Percentiles rank a stretch among this genome's conserved stretches.
Conservation (phyloP, 2,113 vertebrate genomes). For the Harpagus bidentatus region DNA sequence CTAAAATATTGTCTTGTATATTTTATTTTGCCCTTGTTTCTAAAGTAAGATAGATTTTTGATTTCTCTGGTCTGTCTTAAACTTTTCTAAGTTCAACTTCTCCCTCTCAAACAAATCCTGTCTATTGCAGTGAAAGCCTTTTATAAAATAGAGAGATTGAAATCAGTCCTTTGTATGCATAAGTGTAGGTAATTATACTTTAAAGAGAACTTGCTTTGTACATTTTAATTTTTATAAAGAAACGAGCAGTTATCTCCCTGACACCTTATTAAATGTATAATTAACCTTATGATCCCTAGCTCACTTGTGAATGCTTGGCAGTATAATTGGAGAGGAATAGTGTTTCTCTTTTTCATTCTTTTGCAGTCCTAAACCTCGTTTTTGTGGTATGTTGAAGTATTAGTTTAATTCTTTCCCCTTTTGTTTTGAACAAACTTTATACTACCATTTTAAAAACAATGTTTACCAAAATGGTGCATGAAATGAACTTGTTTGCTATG, state of each 20-base stretch:
- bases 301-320: slow-evolving; percentile 85
- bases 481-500: not conserved
- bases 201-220: slow-evolving; percentile 88
- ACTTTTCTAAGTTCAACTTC: slow-evolving; percentile 78
- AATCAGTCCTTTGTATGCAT: slow-evolving; percentile 88
- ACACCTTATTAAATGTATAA: slow-evolving; percentile 93
- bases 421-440: slow-evolving; percentile 76
- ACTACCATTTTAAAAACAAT: slow-evolving; percentile 42
- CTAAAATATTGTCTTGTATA: slow-evolving; percentile 66
- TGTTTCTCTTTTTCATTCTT: slow-evolving; percentile 74
- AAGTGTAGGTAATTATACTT: slow-evolving; percentile 93
- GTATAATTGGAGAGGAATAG: slow-evolving; percentile 83
- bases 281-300: slow-evolving; percentile 89
- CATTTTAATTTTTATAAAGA: slow-evolving; percentile 96
- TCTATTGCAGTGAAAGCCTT: slow-evolving; percentile 83
- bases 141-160: slow-evolving; percentile 84
- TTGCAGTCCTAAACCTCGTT: slow-evolving; percentile 76
- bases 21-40: slow-evolving; percentile 65
- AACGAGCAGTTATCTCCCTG: slow-evolving; percentile 89
- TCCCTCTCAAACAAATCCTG: slow-evolving; percentile 77
- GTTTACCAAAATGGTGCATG: not conserved
- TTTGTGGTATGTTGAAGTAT: slow-evolving; percentile 72
- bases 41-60: slow-evolving; percentile 63
- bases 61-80: slow-evolving; percentile 76
- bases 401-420: slow-evolving; percentile 68